Conservation (phyloP, 2,888 invertebrate genomes). For the Agrotis clavis region DNA sequence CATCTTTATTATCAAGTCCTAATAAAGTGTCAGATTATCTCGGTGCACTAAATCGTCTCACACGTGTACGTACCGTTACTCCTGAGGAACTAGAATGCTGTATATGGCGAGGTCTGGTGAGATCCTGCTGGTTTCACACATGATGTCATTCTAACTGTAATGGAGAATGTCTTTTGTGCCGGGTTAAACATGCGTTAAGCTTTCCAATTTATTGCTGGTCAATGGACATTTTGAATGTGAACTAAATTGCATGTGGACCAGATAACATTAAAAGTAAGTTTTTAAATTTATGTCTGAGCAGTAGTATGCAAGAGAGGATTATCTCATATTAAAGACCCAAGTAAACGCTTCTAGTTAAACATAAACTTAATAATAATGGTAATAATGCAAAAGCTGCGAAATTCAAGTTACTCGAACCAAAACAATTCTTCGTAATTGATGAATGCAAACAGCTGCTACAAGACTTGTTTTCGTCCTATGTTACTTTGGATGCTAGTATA, state of each 20-base stretch:
- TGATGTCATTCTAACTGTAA: slow-evolving; percentile 67
- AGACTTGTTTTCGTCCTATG: slow-evolving; percentile 19
- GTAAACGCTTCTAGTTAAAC: slow-evolving; percentile 4
- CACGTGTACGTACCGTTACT: slow-evolving; percentile 57
- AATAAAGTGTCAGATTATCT: slow-evolving; percentile 21
- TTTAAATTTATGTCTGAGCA: neutral
- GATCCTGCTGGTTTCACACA: slow-evolving; percentile 45
- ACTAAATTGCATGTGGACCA: neutral
- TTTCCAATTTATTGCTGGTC: slow-evolving; percentile 34
- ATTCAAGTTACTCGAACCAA: slow-evolving; percentile 9
- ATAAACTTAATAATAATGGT: slow-evolving; percentile 9
- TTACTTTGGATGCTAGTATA: slow-evolving; percentile 7
- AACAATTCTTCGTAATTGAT: slow-evolving; percentile 26
- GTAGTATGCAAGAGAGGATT: neutral
- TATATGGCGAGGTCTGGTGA: slow-evolving; percentile 47
- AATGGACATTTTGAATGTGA: slow-evolving; percentile 1
- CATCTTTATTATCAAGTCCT: slow-evolving; percentile 9
- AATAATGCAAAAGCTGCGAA: slow-evolving; percentile 22
- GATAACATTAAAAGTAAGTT: neutral
- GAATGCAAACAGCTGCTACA: slow-evolving; percentile 24
- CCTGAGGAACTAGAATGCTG: slow-evolving; percentile 52
- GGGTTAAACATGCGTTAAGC: slow-evolving; percentile 16
- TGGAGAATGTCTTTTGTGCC: slow-evolving; percentile 54
- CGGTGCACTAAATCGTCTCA: slow-evolving; percentile 49
- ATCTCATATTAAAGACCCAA: neutral